Base-by-base conservation (phyloP, 30 jellyfish, hydroid and myxozoan genomes). In the Hydractinia echinata region DNA sequence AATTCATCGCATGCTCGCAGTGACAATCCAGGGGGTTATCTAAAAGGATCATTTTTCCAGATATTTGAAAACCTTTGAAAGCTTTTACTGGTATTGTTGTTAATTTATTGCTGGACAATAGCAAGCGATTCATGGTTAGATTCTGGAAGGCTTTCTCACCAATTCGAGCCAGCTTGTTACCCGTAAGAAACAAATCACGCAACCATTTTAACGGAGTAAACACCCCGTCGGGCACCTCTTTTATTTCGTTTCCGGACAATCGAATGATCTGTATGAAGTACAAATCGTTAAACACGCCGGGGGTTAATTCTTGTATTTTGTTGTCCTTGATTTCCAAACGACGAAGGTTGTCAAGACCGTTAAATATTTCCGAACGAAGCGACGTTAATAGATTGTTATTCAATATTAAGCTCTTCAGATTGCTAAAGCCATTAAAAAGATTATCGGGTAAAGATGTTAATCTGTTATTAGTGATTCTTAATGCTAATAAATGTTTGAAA, bases 11-110 rank as follows among this genome's bases (percentile, higher is more conserved):
- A 20, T 71, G 39, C 70, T 9, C n/a, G 60, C 81, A 71, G 4
- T 30, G 30, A 15, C 81, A 71, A 20, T 71, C 81, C 71, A 71
- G 60, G 7, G 81, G 81, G 67, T 71, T 71, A 48, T n/a, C 8
- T 19, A 71, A 58, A 7, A 71, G 53, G 4, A 20, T 8, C 18
- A 71, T 71, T 52, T 50, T 71, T 20, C 18, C 51, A 8, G 55
- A 20, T 30, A 71, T 71, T 8, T 30, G 1, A 8, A 71, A 71
- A 8, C 81, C 81, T 52, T 71, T 50, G 60, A 71, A 71, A 13
- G 81, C 81, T 1, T 54, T 20, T 71, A 50, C 55, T 71, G 81
- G 81, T 5, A 71, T 52, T 6, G 60, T 50, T 71, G 30, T 30
- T 7, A 71, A 6, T 71, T 71, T 9, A 52, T 71, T 71, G n/a